phyloP scores from a whole-genome alignment of 2,888 invertebrate genomes.

The Junonia oenone region DNA sequence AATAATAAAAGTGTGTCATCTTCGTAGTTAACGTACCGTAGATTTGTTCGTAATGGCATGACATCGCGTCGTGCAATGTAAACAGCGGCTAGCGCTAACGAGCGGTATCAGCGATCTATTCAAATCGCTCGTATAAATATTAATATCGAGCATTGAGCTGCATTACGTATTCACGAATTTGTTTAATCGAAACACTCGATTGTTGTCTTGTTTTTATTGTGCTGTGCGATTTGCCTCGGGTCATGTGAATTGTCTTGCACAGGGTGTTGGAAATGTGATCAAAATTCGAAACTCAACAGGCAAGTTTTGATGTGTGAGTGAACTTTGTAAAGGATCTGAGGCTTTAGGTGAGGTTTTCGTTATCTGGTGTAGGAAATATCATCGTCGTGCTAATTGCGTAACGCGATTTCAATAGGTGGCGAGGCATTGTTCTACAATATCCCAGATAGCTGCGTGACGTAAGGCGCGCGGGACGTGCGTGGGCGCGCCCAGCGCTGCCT shows the following conservation, averaged over 20 bases:
- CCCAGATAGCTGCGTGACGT: conserved; percentile 43
- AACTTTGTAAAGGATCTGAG: no score
- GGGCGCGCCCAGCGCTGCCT: conserved; percentile 56
- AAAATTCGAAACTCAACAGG: neutral
- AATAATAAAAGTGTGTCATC: no score
- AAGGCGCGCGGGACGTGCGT: conserved; percentile 53
- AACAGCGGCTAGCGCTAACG: conserved; percentile 32
- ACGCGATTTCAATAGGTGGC: conserved; percentile 47
- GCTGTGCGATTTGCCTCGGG: conserved; percentile 51
- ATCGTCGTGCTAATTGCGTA: conserved; percentile 49
- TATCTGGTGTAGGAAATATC: conserved; percentile 6
- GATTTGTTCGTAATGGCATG: neutral
- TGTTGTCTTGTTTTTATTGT: conserved; percentile 66
- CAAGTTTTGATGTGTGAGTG: neutral
- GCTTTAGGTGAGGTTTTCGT: no score
- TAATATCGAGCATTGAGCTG: conserved; percentile 58
- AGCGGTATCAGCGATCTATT: conserved; percentile 68
- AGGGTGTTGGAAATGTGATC: conserved; percentile 41
- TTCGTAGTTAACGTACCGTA: neutral
- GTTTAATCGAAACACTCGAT: conserved; percentile 63
- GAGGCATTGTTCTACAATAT: conserved; percentile 59
- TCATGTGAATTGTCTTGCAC: conserved; percentile 51
- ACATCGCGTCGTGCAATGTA: conserved; percentile 24
- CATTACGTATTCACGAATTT: conserved; percentile 71
- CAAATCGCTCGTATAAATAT: conserved; percentile 69